Evolutionary conservation across 2,797 vertebrate genomes (phyloP).

Genomic region (Alectoris magna): DNA sequence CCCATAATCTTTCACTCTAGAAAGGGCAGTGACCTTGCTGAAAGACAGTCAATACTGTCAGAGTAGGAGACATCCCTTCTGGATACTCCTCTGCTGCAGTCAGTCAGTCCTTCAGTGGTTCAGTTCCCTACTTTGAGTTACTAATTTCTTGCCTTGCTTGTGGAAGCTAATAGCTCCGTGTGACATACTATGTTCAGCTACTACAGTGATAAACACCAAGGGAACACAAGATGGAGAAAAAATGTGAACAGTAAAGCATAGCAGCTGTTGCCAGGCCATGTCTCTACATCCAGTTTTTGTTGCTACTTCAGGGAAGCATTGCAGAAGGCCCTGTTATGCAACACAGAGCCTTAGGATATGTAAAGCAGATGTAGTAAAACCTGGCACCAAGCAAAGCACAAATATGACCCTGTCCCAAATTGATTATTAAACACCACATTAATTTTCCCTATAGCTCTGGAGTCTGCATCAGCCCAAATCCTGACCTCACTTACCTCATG

Average conservation of each 20-base stretch:
- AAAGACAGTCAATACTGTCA: rapidly evolving
- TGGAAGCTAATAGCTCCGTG: background rate
- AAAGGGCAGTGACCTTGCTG: background rate
- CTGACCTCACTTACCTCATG: background rate
- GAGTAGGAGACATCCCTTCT: background rate
- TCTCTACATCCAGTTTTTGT: background rate
- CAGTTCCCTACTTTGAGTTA: rapidly evolving
- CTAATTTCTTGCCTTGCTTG: background rate
- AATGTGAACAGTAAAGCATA: rapidly evolving
- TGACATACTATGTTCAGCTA: background rate
- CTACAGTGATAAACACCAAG: background rate
- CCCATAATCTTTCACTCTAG: background rate
- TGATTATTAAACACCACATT: slow-evolving; percentile 1
- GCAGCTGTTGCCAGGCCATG: background rate
- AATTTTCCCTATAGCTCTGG: background rate
- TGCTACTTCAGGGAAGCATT: background rate
- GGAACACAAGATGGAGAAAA: background rate
- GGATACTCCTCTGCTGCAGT: background rate
- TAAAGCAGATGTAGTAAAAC: slow-evolving; percentile 33
- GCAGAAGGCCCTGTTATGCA: background rate
- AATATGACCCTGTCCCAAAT: background rate
- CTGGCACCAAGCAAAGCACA: background rate
- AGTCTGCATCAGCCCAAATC: background rate
- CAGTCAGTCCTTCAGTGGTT: background rate
- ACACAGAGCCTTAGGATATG: background rate